These are phyloP conservation scores for Lucilia cuprina DNA, from an alignment of 1,140 invertebrate species.

Conservation along the genomic window DNA sequence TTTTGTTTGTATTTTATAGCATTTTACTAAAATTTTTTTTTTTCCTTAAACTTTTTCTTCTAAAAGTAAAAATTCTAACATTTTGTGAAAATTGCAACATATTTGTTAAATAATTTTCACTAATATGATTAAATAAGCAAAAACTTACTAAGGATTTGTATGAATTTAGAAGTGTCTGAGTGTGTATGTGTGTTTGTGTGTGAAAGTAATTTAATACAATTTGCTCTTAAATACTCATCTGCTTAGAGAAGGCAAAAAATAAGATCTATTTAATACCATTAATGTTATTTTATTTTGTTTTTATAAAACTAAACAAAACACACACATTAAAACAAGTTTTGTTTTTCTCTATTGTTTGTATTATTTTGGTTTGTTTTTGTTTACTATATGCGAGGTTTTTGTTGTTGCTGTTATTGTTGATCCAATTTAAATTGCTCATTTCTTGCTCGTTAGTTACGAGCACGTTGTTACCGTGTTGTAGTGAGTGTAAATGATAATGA, in stretches of 20 bases:
- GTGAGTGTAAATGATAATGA: background rate
- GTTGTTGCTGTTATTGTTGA: background rate
- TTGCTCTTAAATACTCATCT: background rate
- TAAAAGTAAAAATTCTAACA: no score
- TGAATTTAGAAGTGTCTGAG: background rate
- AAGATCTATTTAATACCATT: background rate
- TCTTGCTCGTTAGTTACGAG: background rate
- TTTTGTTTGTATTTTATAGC: no score
- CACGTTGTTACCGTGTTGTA: background rate
- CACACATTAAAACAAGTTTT: no score
- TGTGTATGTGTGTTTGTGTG: background rate
- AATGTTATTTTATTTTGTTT: background rate
- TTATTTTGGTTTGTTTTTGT: background rate
- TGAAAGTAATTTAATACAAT: background rate
- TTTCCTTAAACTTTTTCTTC: no score
- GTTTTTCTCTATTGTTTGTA: background rate
- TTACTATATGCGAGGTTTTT: background rate
- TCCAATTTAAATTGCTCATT: constrained; percentile 2
- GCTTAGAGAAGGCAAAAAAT: background rate
- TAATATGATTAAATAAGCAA: no score
- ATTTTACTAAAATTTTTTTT: no score
- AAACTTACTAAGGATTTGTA: no score
- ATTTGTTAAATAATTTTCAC: no score
- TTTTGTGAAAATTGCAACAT: no score
- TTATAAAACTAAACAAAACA: no score